Percentiles rank a stretch among this genome's conserved stretches.
phyloP scores from a whole-genome alignment of 2,888 invertebrate genomes.

The Mythimna impura region DNA sequence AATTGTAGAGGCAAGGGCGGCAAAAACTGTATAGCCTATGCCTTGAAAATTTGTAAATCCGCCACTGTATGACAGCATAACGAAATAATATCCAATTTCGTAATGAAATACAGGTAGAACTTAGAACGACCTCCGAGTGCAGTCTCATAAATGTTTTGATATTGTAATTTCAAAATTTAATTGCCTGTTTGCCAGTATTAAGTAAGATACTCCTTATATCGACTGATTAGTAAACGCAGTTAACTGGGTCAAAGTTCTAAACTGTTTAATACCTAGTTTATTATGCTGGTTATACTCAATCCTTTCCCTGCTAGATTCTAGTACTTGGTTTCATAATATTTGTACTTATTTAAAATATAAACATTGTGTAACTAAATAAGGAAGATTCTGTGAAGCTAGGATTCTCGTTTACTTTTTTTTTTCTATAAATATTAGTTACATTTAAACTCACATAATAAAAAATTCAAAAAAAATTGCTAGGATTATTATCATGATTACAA shows the following conservation, averaged over 20 bases:
- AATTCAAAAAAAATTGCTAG: no score
- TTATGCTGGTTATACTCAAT: slow-evolving; percentile 3
- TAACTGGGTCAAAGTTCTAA: slow-evolving; percentile 51
- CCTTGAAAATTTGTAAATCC: no score
- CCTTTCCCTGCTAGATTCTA: slow-evolving; percentile 24
- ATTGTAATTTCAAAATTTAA: neutral
- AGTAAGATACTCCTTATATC: neutral
- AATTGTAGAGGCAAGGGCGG: no score
- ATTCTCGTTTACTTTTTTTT: no score
- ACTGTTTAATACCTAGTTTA: slow-evolving; percentile 38
- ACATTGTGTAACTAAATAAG: no score
- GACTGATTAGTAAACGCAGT: neutral
- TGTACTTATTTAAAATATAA: neutral
- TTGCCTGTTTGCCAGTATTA: neutral
- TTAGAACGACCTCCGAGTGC: neutral
- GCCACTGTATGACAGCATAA: neutral
- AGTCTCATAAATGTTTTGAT: neutral
- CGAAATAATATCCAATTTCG: neutral
- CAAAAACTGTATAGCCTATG: no score
- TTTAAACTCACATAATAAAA: no score
- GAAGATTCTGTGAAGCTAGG: no score
- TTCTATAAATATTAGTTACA: no score
- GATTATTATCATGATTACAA: no score
- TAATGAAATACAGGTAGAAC: neutral
- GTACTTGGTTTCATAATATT: slow-evolving; percentile 28